A percentile compares a stretch with the other conserved stretches of the same genome.
phyloP scores from a whole-genome alignment of 2,888 invertebrate species.

The Plagodis dolabraria region DNA sequence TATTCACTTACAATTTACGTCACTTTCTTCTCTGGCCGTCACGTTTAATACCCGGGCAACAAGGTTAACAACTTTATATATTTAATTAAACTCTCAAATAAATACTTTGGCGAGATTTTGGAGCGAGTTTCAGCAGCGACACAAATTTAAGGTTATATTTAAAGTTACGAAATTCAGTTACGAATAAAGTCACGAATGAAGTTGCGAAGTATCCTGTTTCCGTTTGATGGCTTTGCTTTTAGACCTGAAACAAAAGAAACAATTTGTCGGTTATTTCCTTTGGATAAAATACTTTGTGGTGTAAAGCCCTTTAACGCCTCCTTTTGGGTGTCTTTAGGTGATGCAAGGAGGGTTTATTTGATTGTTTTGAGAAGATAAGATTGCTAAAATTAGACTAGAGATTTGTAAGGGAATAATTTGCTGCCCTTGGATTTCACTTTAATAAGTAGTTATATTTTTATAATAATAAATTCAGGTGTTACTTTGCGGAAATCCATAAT shows the following conservation, averaged over 20 bases:
- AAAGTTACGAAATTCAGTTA: constrained; percentile 24
- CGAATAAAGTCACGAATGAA: constrained; percentile 19
- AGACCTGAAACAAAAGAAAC: constrained; percentile 38
- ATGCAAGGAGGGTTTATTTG: neutral
- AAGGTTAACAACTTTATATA: constrained; percentile 25
- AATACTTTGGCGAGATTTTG: constrained; percentile 18
- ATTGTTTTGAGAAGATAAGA: neutral
- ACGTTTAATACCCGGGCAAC: constrained; percentile 11
- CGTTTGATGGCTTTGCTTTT: constrained; percentile 19
- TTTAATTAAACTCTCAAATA: constrained; percentile 29
- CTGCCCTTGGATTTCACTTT: too few species aligned
- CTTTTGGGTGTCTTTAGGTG: constrained; percentile 3
- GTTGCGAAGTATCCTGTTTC: constrained; percentile 15
- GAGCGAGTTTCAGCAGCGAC: constrained; percentile 28
- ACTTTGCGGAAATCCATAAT: too few species aligned
- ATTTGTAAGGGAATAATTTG: too few species aligned
- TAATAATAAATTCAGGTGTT: too few species aligned
- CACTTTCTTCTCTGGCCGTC: constrained; percentile 8
- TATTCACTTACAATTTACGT: constrained; percentile 7
- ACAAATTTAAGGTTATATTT: constrained; percentile 19
- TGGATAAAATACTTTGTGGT: constrained; percentile 19
- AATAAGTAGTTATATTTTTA: too few species aligned
- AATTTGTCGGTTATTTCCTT: constrained; percentile 33
- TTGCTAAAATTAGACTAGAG: neutral
- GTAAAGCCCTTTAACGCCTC: constrained; percentile 9